Evolutionary conservation across 2,113 vertebrate species (phyloP), one percentile per base, ranked within the genome.

Genomic region (Zosterops japonicus): DNA sequence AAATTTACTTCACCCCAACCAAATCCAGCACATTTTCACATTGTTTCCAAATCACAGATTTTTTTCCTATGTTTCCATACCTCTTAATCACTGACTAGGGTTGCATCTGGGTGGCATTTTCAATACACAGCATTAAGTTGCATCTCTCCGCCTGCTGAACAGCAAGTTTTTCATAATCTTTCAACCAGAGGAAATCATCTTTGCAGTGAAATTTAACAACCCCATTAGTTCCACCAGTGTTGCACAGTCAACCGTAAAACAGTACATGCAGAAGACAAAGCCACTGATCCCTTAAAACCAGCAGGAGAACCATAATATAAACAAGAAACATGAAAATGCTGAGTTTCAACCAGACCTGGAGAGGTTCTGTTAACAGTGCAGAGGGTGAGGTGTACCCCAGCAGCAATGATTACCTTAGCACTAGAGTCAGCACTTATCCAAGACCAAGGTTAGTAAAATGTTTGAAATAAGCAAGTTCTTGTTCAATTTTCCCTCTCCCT

Each of bases 221-320:
- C 33, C 35, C 63, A n/a, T 39, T 33, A 53, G 33, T 24, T 20
- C 46, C 59, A 39, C 13, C 20, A 31, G 14, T 12, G 20, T 14
- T 71, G 11, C 70, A 82, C 24, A 44, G 21, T 4, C 0, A 0
- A 33, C 19, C 46, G 16, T 17, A 27, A 50, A 56, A 70, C 6
- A 18, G 31, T 20, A 25, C 13, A 59, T 8, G 16, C 20, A 63
- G 72, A 41, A 41, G 8, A 36, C 12, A 68, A 84, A 91, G 29
- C 5, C 10, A 59, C 42, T 14, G 5, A 60, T 70, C 29, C 27
- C 65, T 60, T 29, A 24, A 42, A 20, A 68, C 1, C 44, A 84
- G 31, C 8, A 67, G 23, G 3, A 33, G 31, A 76, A 44, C 27
- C 39, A 41, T 6, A 33, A 17, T 5, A 24, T 23, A 60, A 67